Evolutionary conservation across 2,888 invertebrate genomes (phyloP).

Genomic region (Chironomus riparius): DNA sequence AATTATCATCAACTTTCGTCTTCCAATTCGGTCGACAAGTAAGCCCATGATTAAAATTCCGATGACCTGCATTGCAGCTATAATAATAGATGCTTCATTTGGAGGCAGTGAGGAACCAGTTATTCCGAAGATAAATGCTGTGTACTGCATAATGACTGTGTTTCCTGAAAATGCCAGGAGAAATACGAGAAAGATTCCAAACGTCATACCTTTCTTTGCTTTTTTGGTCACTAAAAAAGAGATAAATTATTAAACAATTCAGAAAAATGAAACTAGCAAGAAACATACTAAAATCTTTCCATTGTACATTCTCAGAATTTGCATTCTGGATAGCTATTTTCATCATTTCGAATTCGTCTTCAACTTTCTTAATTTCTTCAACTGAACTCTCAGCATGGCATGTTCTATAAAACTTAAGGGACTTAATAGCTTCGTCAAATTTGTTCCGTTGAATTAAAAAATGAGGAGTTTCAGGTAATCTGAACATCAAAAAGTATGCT

Average conservation of each 20-base stretch:
- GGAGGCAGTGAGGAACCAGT: conserved; percentile 29
- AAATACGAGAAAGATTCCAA: conserved; percentile 28
- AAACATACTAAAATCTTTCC: conserved; percentile 29
- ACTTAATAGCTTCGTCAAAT: conserved; percentile 27
- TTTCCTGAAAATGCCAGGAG: conserved; percentile 29
- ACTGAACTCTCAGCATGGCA: background rate
- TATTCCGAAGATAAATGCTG: conserved; percentile 29
- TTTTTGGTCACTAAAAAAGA: conserved; percentile 22
- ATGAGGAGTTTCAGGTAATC: conserved; percentile 30
- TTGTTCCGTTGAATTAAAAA: conserved; percentile 27
- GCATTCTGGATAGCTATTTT: conserved; percentile 1
- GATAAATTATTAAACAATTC: too few relatives aligned
- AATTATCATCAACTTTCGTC: conserved; percentile 9
- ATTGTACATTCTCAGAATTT: background rate
- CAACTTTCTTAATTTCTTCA: background rate
- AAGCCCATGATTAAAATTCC: conserved; percentile 29
- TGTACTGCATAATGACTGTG: conserved; percentile 29
- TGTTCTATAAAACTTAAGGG: conserved; percentile 29
- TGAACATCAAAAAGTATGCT: conserved; percentile 25
- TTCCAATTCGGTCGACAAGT: conserved; percentile 28
- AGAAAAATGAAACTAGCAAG: too few relatives aligned
- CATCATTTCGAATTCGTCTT: background rate
- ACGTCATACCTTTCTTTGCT: conserved; percentile 6
- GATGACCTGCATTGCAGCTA: conserved; percentile 28
- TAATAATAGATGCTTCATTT: conserved; percentile 29